Conservation (phyloP, 2,113 vertebrate species). For the Pleuronectes platessa region DNA sequence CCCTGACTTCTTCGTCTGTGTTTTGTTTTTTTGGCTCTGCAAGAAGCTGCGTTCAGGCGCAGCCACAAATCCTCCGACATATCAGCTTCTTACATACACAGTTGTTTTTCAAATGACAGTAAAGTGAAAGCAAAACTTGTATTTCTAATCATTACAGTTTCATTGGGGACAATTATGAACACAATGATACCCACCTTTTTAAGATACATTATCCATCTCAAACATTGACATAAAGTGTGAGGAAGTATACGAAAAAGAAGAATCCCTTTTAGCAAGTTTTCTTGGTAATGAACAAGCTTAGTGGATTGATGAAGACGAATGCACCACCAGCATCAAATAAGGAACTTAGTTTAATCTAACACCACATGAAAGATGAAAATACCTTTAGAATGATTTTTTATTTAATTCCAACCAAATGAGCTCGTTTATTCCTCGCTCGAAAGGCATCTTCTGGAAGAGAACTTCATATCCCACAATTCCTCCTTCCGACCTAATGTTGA, state of each 20-base stretch:
- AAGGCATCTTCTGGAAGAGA: neutral
- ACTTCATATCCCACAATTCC: conserved; percentile 76
- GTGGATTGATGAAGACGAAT: neutral
- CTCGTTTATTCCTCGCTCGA: neutral
- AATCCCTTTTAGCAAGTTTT: no score
- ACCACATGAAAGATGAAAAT: neutral
- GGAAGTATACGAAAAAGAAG: no score
- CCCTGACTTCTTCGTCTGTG: neutral
- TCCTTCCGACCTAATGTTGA: conserved; percentile 48
- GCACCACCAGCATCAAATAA: neutral
- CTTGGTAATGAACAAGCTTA: neutral
- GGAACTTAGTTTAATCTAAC: no score
- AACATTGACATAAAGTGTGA: no score
- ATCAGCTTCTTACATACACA: neutral
- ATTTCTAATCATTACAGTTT: no score
- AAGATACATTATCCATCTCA: no score
- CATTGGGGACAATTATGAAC: no score
- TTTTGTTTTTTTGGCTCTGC: neutral
- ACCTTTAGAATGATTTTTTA: neutral
- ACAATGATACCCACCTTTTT: no score
- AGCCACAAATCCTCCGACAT: neutral
- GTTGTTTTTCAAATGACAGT: neutral
- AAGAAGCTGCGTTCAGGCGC: conserved; percentile 26
- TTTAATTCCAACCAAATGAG: neutral
- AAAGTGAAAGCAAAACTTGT: neutral